phyloP scores from a whole-genome alignment of 2,797 vertebrate genomes.

The Heteromormyrus szaboi region DNA sequence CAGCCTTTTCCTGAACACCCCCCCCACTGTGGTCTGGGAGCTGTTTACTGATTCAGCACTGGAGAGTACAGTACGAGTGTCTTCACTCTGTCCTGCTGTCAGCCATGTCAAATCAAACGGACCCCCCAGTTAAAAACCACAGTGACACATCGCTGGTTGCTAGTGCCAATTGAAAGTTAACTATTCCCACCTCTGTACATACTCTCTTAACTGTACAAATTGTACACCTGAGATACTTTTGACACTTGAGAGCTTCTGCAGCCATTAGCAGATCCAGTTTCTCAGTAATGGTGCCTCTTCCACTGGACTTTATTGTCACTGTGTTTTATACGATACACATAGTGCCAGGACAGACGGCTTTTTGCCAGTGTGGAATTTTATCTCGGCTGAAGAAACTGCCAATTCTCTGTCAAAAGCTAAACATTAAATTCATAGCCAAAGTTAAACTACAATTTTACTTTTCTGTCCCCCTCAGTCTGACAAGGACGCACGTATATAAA shows the following conservation, averaged over 20 bases:
- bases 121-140: not conserved
- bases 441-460: not conserved
- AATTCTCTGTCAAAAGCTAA: not conserved
- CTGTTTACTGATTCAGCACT: not conserved
- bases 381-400: not conserved
- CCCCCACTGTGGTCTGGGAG: too few relatives aligned
- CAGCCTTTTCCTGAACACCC: not conserved
- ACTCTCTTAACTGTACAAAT: too few relatives aligned
- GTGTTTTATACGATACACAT: not conserved
- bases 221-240: too few relatives aligned
- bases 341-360: not conserved
- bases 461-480: not conserved
- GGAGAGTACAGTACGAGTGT: not conserved
- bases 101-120: not conserved
- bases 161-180: not conserved
- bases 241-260: not conserved
- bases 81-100: not conserved
- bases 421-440: not conserved
- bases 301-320: not conserved
- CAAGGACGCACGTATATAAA: not conserved
- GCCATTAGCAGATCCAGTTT: not conserved
- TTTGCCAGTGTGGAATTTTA: not conserved
- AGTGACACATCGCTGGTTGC: not conserved
- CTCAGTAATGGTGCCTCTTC: not conserved
- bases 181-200: too few relatives aligned